Evolutionary conservation across 2,888 invertebrate species (phyloP).

Genomic region (Acleris cristana): DNA sequence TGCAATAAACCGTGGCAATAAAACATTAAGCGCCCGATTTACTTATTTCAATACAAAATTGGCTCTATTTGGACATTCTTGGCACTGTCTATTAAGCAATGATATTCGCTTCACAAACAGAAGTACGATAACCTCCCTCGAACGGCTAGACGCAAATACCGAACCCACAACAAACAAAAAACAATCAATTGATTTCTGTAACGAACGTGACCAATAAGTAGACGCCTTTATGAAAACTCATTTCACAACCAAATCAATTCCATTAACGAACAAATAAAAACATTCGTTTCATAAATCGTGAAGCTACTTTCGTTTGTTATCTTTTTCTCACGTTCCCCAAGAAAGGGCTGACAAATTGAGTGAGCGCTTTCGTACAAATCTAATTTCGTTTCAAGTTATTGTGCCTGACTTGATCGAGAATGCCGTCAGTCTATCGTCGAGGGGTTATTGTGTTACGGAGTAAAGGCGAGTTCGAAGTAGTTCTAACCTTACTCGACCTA

Average conservation of each 20-base stretch:
- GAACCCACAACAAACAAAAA: constrained; percentile 14
- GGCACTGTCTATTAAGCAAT: not conserved
- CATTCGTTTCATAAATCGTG: constrained; percentile 31
- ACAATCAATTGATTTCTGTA: constrained; percentile 4
- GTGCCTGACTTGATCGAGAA: constrained; percentile 23
- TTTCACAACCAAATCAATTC: constrained; percentile 18
- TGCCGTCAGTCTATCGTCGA: constrained; percentile 15
- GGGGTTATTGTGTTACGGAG: not conserved
- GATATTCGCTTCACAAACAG: constrained; percentile 4
- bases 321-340: constrained; percentile 44
- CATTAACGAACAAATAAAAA: constrained; percentile 25
- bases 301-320: constrained; percentile 50
- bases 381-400: constrained; percentile 44
- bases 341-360: constrained; percentile 56
- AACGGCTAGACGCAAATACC: not conserved
- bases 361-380: constrained; percentile 43
- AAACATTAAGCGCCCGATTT: not conserved
- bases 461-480: no score
- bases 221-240: constrained; percentile 15
- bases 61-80: not conserved
- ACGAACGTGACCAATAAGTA: constrained; percentile 16
- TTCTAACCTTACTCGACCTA: no score
- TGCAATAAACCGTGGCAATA: constrained; percentile 3
- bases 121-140: not conserved
- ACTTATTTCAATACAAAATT: not conserved